Evolutionary conservation across 2,113 vertebrate genomes (phyloP).

Genomic region (Chaenogobius annularis): DNA sequence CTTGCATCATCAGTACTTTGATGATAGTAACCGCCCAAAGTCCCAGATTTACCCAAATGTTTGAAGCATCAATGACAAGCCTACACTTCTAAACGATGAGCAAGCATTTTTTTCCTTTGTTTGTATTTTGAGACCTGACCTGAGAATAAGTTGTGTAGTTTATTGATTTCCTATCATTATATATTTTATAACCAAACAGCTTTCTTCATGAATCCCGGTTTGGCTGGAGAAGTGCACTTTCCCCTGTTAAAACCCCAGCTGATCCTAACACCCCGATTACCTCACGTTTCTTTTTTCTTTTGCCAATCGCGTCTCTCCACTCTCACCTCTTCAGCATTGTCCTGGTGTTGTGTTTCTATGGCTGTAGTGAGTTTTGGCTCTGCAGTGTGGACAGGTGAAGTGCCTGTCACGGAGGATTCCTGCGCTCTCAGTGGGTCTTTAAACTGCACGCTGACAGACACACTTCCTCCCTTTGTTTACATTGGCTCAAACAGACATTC

Average conservation of each 20-base stretch:
- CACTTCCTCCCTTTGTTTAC: slow-evolving; percentile 56
- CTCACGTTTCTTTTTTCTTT: not conserved
- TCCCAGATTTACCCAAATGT: too few relatives aligned
- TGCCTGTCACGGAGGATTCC: slow-evolving; percentile 70
- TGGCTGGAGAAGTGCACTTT: too few relatives aligned
- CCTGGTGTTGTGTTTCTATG: slow-evolving; percentile 51
- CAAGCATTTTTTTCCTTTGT: too few relatives aligned
- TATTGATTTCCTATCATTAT: too few relatives aligned
- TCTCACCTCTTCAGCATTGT: not conserved
- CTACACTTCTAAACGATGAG: too few relatives aligned
- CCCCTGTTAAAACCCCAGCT: not conserved
- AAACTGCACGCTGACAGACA: slow-evolving; percentile 62
- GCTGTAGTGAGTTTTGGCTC: slow-evolving; percentile 39
- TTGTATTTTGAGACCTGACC: not conserved
- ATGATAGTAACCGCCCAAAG: too few relatives aligned
- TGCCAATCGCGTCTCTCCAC: not conserved
- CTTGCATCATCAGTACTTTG: too few relatives aligned
- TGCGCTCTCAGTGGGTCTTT: slow-evolving; percentile 56
- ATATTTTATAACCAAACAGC: too few relatives aligned
- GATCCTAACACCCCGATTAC: not conserved
- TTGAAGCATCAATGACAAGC: too few relatives aligned
- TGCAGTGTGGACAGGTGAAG: slow-evolving; percentile 46
- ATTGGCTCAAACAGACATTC: slow-evolving; percentile 33
- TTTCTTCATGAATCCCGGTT: too few relatives aligned
- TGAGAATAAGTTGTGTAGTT: too few relatives aligned